phyloP scores from a whole-genome alignment of 1,140 invertebrate species.

The Diachasmimorpha longicaudata region DNA sequence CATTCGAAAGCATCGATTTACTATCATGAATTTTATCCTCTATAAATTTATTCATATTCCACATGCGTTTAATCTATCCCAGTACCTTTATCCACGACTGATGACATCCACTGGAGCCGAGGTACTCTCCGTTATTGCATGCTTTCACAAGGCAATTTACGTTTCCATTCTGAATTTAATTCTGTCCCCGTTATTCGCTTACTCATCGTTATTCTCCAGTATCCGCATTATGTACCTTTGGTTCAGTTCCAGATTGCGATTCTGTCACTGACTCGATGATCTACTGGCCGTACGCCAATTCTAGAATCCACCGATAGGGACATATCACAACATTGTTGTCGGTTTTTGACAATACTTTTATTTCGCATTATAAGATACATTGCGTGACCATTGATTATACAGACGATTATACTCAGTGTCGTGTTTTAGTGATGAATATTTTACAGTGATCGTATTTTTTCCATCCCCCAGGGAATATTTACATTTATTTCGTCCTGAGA shows the following conservation, averaged over 20 bases:
- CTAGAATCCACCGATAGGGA: neutral
- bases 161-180: neutral
- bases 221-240: neutral
- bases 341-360: constrained; percentile 43
- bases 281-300: neutral
- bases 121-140: neutral
- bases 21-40: neutral
- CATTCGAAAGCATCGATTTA: too few species aligned
- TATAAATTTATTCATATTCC: neutral
- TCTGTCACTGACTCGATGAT: constrained; percentile 1
- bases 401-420: constrained; percentile 54
- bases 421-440: constrained; percentile 35
- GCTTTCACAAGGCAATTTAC: neutral
- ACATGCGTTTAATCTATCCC: neutral
- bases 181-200: constrained; percentile 25
- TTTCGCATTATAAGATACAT: constrained; percentile 59
- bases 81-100: neutral
- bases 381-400: constrained; percentile 61
- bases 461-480: constrained; percentile 22
- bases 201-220: constrained; percentile 28
- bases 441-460: constrained; percentile 29
- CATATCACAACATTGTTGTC: neutral
- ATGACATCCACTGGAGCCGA: neutral
- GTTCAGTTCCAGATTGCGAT: neutral
- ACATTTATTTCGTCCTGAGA: constrained; percentile 17